Conservation (phyloP, 2,888 invertebrate species). For the Panorpa germanica region DNA sequence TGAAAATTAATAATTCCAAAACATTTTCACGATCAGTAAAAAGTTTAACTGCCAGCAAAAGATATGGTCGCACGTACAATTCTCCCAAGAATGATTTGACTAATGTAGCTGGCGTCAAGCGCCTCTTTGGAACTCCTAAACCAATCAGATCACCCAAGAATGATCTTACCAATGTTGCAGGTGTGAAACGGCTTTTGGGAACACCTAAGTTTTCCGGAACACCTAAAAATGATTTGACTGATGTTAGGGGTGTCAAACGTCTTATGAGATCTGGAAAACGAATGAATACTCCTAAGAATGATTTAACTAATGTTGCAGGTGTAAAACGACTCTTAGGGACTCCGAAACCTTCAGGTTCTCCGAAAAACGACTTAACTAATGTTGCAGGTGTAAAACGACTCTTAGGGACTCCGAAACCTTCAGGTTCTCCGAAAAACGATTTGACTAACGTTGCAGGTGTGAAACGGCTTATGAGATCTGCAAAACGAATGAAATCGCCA, state of each 20-base stretch:
- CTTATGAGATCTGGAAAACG: conserved; percentile 13
- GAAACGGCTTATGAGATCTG: conserved; percentile 21
- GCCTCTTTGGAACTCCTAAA: conserved; percentile 16
- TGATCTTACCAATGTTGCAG: conserved; percentile 19
- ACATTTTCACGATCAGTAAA: too few relatives aligned
- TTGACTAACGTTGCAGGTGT: conserved; percentile 21
- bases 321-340: conserved; percentile 22
- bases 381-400: conserved; percentile 19
- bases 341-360: conserved; percentile 15
- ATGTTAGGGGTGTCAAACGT: conserved; percentile 15
- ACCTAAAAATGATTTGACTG: conserved; percentile 14
- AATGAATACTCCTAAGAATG: conserved; percentile 19
- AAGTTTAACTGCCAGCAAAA: too few relatives aligned
- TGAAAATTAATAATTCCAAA: too few relatives aligned
- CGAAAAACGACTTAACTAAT: conserved; percentile 20
- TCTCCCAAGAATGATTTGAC: conserved; percentile 18
- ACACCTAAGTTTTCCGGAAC: conserved; percentile 21
- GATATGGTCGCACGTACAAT: too few relatives aligned
- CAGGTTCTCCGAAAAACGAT: conserved; percentile 21
- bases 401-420: conserved; percentile 18
- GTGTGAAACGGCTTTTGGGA: conserved; percentile 18
- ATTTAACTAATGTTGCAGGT: conserved; percentile 24
- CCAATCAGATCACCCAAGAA: conserved; percentile 19
- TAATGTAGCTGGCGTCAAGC: conserved; percentile 19
- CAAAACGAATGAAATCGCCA: conserved; percentile 14